Evolutionary conservation across 2,113 vertebrate genomes (phyloP).

Genomic region (Dinomys branickii): DNA sequence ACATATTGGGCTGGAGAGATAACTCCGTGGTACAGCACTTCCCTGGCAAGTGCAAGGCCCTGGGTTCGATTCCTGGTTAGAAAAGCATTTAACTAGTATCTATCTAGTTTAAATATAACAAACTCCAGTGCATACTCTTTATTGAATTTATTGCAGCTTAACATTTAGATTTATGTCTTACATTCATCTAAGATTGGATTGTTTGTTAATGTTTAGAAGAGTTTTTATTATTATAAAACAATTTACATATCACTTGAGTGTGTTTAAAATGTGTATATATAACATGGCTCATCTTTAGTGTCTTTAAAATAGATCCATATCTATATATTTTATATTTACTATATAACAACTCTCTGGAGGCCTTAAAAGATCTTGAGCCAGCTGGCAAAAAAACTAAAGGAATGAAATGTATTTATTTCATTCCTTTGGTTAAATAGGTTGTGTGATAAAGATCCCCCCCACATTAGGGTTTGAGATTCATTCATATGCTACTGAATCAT

Average conservation of each 20-base stretch:
- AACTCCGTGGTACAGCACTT: no score
- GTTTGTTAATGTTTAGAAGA: neutral
- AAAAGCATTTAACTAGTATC: neutral
- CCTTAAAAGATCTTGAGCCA: neutral
- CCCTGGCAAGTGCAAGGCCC: no score
- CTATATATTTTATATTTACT: neutral
- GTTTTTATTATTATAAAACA: slow-evolving; percentile 25
- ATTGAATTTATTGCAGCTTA: neutral
- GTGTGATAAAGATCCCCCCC: neutral
- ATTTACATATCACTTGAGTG: neutral
- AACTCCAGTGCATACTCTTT: neutral
- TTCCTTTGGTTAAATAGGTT: neutral
- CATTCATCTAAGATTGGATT: slow-evolving; percentile 19
- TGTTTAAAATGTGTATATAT: neutral
- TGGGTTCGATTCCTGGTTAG: no score
- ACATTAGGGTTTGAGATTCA: neutral
- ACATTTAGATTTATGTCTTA: slow-evolving; percentile 26
- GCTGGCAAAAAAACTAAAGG: neutral
- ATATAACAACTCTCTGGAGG: neutral
- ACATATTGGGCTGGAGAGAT: no score
- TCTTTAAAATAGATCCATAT: neutral
- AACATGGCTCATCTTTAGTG: neutral
- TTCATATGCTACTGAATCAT: neutral
- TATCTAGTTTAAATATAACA: neutral
- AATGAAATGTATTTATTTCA: neutral